These are phyloP conservation scores for Psilanteris sp. DNA, from an alignment of 1,140 invertebrate species.

Conservation along the genomic window DNA sequence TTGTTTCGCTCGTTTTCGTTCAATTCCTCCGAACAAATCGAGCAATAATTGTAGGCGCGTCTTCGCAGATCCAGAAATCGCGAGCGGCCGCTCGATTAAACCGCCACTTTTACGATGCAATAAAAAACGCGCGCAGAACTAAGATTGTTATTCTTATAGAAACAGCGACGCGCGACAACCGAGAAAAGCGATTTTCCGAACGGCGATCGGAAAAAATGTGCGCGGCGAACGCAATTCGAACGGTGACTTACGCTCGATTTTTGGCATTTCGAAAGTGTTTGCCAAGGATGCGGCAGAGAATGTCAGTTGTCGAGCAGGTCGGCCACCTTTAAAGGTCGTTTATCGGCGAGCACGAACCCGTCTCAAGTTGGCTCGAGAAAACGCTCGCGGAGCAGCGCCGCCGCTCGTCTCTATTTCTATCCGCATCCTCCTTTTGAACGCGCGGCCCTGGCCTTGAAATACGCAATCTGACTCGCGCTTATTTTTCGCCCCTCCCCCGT, in stretches of 20 bases:
- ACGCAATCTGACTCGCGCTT: constrained; percentile 52
- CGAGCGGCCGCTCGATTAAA: no score
- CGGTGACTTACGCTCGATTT: constrained; percentile 45
- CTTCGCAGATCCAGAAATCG: no score
- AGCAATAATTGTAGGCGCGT: no score
- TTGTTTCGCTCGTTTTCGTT: no score
- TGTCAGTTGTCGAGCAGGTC: constrained; percentile 67
- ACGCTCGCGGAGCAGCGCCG: constrained; percentile 24
- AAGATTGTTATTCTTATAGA: no score
- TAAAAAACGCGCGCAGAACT: no score
- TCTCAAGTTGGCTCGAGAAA: constrained; percentile 37
- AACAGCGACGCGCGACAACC: no score
- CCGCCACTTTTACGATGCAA: no score
- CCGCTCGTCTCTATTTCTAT: constrained; percentile 52
- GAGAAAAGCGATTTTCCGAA: no score
- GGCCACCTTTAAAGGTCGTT: constrained; percentile 70
- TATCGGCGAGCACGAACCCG: constrained; percentile 57
- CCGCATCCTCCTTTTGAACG: constrained; percentile 62
- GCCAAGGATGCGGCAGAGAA: constrained; percentile 59
- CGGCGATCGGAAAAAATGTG: no score
- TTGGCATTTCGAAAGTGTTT: constrained; percentile 58
- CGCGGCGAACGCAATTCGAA: background rate
- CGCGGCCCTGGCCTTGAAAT: constrained; percentile 65
- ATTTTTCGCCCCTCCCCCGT: constrained; percentile 8
- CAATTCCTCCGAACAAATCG: no score